Evolutionary conservation across 2,888 invertebrate genomes (phyloP), one percentile per base, ranked within the genome.

Genomic region (Yponomeuta sedellus): DNA sequence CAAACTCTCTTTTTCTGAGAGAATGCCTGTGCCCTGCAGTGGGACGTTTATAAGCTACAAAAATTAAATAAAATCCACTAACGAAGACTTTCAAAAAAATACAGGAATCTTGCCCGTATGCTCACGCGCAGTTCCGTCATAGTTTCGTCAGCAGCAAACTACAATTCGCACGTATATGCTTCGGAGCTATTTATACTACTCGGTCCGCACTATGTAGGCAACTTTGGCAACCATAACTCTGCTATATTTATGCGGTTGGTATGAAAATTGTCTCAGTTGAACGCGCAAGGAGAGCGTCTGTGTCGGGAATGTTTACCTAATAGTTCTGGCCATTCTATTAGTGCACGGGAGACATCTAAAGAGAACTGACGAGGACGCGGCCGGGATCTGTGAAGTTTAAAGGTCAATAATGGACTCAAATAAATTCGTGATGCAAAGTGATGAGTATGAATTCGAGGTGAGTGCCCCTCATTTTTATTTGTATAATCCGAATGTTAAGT

Each of bases 231-330:
- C 80, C 75, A 76, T 75, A 74, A 76, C 72, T 71, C 69, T 69
- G 66, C 75, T 80, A 80, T 90, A 89, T 89, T 90, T 86, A 89
- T 88, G 88, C 78, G 79, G 20, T 16, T 39, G 28, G 39, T 40
- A 28, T 57, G n/a, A 72, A 77, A 64, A 64, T 83, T 85, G 79
- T 77, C 81, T 82, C 86, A 87, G 86, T 88, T 73, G 72, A 73
- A 74, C 71, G 77, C 73, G 76, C 76, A 79, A 73, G 77, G 76
- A 77, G 71, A 69, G 76, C 70, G 78, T 70, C 66, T 73, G 76
- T 72, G 72, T 78, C 77, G 77, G 74, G 69, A 73, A 74, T 68
- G 67, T 69, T 19, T 34, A 2, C 34, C 34, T 8, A 34, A 34
- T 34, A 34, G 34, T 34, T 22, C 39, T 69, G 67, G 82, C 85